These are phyloP conservation scores for Caenorhabditis afra DNA, from an alignment of 2,888 invertebrate genomes.

Conservation along the genomic window DNA sequence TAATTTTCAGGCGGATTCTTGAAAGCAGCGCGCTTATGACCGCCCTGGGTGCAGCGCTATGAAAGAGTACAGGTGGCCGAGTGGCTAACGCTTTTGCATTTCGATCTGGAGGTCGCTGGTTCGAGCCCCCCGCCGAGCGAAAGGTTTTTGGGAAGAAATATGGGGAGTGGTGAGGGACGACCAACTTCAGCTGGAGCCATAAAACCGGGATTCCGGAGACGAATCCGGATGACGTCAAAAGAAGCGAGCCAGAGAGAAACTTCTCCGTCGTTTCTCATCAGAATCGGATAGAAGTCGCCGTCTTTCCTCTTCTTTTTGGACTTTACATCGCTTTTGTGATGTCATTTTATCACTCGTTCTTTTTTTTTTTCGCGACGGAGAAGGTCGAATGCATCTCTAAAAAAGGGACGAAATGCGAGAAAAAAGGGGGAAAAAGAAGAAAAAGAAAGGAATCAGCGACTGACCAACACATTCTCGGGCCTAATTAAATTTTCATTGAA, in stretches of 20 bases:
- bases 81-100: too few relatives aligned
- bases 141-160: too few relatives aligned
- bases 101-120: too few relatives aligned
- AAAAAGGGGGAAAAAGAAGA: constrained; percentile 4
- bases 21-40: too few relatives aligned
- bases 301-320: constrained; percentile 8
- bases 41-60: too few relatives aligned
- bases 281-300: constrained; percentile 24
- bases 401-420: background rate
- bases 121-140: too few relatives aligned
- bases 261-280: constrained; percentile 24
- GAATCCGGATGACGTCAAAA: constrained; percentile 42
- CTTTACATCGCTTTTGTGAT: background rate
- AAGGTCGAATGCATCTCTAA: background rate
- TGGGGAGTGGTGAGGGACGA: too few relatives aligned
- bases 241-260: background rate
- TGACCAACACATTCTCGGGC: background rate
- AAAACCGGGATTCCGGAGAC: background rate
- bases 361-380: background rate
- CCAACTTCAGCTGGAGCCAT: background rate
- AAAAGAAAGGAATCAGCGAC: constrained; percentile 7
- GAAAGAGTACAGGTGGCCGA: too few relatives aligned
- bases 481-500: constrained; percentile 57
- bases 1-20: background rate
- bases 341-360: background rate